Evolutionary conservation across 1,140 invertebrate species (phyloP).

Genomic region (Diorhabda elongata): DNA sequence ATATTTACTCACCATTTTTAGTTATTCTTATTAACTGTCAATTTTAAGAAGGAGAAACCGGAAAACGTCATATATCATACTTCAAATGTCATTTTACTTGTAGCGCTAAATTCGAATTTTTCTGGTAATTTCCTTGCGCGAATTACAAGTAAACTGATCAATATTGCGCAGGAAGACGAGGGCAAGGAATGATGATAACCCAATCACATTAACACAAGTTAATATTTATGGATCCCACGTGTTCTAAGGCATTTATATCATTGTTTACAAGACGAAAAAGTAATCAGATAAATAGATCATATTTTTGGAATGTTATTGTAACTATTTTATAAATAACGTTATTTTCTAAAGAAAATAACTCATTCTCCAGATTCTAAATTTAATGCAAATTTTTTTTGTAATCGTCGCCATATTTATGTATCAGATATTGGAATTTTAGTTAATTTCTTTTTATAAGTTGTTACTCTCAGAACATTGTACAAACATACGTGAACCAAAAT

Average conservation of each 20-base stretch:
- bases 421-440: no score
- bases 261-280: not conserved
- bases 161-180: not conserved
- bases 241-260: not conserved
- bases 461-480: no score
- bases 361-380: no score
- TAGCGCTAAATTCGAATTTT: constrained; percentile 9
- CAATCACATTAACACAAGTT: not conserved
- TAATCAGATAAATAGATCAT: no score
- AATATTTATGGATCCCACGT: not conserved
- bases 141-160: not conserved
- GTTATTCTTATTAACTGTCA: constrained; percentile 7
- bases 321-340: no score
- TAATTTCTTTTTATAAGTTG: no score
- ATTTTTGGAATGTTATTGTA: no score
- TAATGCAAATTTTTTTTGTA: no score
- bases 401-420: no score
- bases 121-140: not conserved
- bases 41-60: constrained; percentile 9
- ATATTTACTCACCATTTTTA: constrained; percentile 6
- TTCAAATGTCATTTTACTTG: not conserved
- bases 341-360: no score
- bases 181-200: not conserved
- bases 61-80: not conserved
- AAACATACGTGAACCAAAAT: no score